Percentiles rank a stretch among this genome's conserved stretches.
These are phyloP conservation scores for Cataglyphis albicans DNA, from an alignment of 2,888 invertebrate species.

Conservation along the genomic window DNA sequence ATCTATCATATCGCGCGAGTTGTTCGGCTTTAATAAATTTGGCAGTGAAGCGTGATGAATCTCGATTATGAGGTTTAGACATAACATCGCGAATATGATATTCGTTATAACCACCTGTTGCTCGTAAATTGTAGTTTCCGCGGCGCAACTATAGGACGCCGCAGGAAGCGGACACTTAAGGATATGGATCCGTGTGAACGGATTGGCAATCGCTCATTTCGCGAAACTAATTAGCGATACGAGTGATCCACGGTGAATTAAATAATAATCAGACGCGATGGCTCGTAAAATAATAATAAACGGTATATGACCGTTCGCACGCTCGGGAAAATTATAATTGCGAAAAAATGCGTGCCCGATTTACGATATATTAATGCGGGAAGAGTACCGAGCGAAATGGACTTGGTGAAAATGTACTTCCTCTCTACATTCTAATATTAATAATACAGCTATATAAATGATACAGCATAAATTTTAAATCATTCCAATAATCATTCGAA, in stretches of 20 bases:
- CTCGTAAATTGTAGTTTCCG: conserved; percentile 66
- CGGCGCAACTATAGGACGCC: conserved; percentile 37
- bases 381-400: background rate
- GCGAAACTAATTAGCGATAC: conserved; percentile 74
- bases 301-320: background rate
- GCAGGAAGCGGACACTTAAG: conserved; percentile 56
- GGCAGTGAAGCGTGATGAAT: conserved; percentile 34
- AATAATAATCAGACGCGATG: conserved; percentile 65
- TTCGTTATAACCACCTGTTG: conserved; percentile 71
- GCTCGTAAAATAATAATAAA: conserved; percentile 9
- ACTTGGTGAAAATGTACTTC: background rate
- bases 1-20: conserved; percentile 8
- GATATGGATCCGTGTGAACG: conserved; percentile 33
- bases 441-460: background rate
- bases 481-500: background rate
- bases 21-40: conserved; percentile 46
- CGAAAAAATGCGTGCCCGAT: background rate
- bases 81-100: conserved; percentile 56
- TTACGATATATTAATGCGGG: conserved; percentile 4
- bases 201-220: conserved; percentile 70
- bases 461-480: background rate
- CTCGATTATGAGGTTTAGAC: conserved; percentile 33
- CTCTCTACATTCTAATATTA: background rate
- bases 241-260: conserved; percentile 57
- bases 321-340: conserved; percentile 1